Conservation (phyloP, 2,113 vertebrate genomes). For the Coptodon rendalli region DNA sequence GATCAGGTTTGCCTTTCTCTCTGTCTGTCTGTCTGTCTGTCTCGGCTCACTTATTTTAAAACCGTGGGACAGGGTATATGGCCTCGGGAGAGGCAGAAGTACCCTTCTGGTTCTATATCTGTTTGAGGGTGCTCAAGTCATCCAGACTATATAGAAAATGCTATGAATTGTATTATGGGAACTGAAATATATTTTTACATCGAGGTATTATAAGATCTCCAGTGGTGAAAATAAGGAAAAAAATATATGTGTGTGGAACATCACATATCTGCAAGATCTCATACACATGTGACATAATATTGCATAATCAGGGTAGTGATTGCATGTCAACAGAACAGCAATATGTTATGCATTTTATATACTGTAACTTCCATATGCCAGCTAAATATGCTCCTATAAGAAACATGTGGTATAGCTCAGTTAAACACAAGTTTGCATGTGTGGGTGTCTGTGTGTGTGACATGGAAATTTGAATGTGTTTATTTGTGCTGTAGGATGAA, state of each 20-base stretch:
- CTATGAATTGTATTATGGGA: background rate
- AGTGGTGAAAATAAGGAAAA: background rate
- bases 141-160: background rate
- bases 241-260: background rate
- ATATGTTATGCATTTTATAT: background rate
- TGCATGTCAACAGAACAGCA: background rate
- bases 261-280: background rate
- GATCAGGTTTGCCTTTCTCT: background rate
- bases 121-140: background rate
- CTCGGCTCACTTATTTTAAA: background rate
- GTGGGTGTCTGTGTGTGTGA: background rate
- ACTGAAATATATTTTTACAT: background rate
- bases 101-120: background rate
- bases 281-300: background rate
- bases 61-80: background rate
- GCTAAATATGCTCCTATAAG: background rate
- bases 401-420: background rate
- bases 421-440: background rate
- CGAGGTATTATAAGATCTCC: background rate
- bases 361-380: background rate
- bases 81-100: background rate
- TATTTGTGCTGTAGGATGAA: constrained; percentile 32
- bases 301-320: background rate
- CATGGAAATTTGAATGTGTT: background rate
- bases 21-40: background rate